phyloP scores from a whole-genome alignment of 2,888 invertebrate species.

The Tuta absoluta region DNA sequence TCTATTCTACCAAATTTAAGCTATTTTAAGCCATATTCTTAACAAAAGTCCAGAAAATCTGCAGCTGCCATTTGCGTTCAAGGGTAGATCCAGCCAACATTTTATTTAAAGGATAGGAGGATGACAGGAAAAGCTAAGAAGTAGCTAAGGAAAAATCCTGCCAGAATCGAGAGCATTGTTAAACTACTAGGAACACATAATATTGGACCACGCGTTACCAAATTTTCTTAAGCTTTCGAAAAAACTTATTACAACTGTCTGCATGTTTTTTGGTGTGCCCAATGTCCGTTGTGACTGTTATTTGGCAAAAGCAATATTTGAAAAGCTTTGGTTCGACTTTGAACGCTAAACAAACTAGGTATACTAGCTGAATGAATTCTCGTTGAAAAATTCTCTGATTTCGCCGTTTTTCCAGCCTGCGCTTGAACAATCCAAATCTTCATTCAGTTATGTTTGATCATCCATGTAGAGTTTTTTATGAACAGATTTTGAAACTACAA shows the following conservation, averaged over 20 bases:
- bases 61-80: background rate
- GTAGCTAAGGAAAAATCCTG: too few species aligned
- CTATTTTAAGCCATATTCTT: too few species aligned
- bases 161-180: background rate
- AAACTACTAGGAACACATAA: constrained; percentile 18
- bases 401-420: too few species aligned
- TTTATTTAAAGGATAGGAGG: background rate
- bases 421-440: too few species aligned
- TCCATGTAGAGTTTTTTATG: background rate
- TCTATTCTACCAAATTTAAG: too few species aligned
- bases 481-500: background rate
- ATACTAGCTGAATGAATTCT: too few species aligned
- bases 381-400: too few species aligned
- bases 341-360: background rate
- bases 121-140: too few species aligned
- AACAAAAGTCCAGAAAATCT: too few species aligned
- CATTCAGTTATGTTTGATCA: too few species aligned
- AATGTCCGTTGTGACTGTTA: background rate
- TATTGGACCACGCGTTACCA: constrained; percentile 7
- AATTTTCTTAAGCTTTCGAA: background rate
- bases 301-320: background rate
- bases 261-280: background rate
- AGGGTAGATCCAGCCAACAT: background rate
- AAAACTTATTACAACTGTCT: background rate
- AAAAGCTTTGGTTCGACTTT: background rate